phyloP scores from a whole-genome alignment of 1,140 invertebrate genomes.

The Atta cephalotes region DNA sequence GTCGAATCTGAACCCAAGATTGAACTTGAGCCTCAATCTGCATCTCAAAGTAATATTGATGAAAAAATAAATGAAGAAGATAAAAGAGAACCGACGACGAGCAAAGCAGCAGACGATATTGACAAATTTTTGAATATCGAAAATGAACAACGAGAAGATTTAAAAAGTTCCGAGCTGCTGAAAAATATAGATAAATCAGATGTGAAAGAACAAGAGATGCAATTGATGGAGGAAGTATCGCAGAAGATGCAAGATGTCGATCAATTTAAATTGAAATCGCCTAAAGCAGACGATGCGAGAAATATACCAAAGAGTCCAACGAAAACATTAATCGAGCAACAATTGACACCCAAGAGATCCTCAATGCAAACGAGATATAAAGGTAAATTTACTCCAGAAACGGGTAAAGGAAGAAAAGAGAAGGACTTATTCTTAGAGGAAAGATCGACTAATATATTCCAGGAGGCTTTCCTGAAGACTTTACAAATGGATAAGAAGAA shows the following conservation, averaged over 20 bases:
- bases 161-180: constrained; percentile 21
- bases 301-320: constrained; percentile 3
- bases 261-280: background rate
- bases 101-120: constrained; percentile 12
- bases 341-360: constrained; percentile 40
- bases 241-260: constrained; percentile 26
- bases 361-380: constrained; percentile 74
- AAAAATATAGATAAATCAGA: constrained; percentile 43
- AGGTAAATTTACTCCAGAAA: constrained; percentile 75
- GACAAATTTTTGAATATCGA: background rate
- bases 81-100: constrained; percentile 34
- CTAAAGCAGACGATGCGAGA: background rate
- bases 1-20: background rate
- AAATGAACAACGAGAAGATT: constrained; percentile 1
- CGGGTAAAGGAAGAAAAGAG: constrained; percentile 72
- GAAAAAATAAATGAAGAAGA: constrained; percentile 30
- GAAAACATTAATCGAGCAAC: constrained; percentile 46
- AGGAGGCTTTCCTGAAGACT: constrained; percentile 80
- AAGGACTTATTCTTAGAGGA: constrained; percentile 70
- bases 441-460: constrained; percentile 77
- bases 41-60: background rate
- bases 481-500: constrained; percentile 78
- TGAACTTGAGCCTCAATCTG: background rate
- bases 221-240: constrained; percentile 44
- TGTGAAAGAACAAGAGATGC: constrained; percentile 18